phyloP scores from a whole-genome alignment of 1,140 invertebrate species.

The Anastrepha ludens region DNA sequence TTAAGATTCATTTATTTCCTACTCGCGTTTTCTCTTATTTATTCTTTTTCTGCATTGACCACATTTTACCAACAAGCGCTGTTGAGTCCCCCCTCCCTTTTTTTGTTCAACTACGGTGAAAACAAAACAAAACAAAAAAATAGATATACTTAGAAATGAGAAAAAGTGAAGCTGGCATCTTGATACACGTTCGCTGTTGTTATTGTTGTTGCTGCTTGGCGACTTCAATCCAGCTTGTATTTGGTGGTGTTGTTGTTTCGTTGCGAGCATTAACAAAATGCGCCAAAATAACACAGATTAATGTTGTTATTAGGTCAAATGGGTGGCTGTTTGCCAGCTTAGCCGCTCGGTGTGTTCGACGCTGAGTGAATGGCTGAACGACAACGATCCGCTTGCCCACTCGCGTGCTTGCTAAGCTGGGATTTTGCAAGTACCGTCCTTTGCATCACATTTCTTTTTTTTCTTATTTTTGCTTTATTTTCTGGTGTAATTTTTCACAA shows the following conservation, averaged over 20 bases:
- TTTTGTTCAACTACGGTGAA: background rate
- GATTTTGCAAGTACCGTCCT: conserved; percentile 37
- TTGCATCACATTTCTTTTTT: background rate
- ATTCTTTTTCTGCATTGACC: background rate
- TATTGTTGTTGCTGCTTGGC: background rate
- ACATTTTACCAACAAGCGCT: background rate
- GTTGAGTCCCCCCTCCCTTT: background rate
- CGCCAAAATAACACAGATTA: conserved; percentile 53
- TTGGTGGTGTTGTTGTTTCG: background rate
- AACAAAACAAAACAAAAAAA: background rate
- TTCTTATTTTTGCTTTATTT: background rate
- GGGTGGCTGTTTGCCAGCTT: conserved; percentile 36
- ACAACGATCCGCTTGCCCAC: background rate
- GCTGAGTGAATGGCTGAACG: background rate
- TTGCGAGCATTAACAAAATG: conserved; percentile 41
- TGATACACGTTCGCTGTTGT: conserved; percentile 29
- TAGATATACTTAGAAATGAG: too few relatives aligned
- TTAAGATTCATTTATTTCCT: conserved; percentile 46
- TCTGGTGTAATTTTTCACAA: conserved; percentile 35
- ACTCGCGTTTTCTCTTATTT: background rate
- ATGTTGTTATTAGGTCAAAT: conserved; percentile 48
- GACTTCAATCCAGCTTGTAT: background rate
- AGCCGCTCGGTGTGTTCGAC: background rate
- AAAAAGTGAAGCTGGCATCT: background rate
- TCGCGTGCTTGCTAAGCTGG: background rate